Conservation (phyloP, 1,140 invertebrate genomes). For the Mactra quadrangularis region DNA sequence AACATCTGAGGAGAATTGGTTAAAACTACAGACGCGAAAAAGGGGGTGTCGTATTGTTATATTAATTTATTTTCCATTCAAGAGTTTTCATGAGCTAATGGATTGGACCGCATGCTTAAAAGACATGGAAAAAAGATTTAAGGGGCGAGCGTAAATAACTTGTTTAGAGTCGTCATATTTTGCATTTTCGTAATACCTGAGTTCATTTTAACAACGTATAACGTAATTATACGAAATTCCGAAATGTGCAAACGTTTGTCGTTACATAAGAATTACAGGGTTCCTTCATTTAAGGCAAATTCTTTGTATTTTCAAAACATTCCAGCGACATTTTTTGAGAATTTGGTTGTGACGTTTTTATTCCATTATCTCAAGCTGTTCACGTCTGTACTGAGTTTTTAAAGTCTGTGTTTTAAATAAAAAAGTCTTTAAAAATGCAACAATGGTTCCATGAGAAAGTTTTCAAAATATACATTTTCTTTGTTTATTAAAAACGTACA, state of each 20-base stretch:
- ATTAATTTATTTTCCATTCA: constrained; percentile 18
- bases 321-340: constrained; percentile 25
- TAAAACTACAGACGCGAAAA: too few species aligned
- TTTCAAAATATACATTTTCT: not conserved
- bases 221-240: constrained; percentile 45
- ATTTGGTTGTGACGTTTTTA: constrained; percentile 35
- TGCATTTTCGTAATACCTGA: constrained; percentile 33
- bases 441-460: not conserved
- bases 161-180: constrained; percentile 41
- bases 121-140: constrained; percentile 52
- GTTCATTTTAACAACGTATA: constrained; percentile 35
- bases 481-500: not conserved
- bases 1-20: too few species aligned
- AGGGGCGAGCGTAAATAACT: constrained; percentile 36
- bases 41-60: too few species aligned
- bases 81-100: constrained; percentile 38
- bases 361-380: constrained; percentile 49
- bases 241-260: constrained; percentile 46
- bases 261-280: constrained; percentile 40
- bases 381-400: constrained; percentile 20
- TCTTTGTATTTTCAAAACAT: constrained; percentile 37
- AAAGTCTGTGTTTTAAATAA: too few species aligned
- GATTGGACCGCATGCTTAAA: constrained; percentile 14
- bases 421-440: not conserved
- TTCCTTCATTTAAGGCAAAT: constrained; percentile 30